A percentile compares a stretch with the other conserved stretches of the same genome.
These are phyloP conservation scores for Tribolium madens DNA, from an alignment of 1,140 invertebrate species.

Conservation along the genomic window DNA sequence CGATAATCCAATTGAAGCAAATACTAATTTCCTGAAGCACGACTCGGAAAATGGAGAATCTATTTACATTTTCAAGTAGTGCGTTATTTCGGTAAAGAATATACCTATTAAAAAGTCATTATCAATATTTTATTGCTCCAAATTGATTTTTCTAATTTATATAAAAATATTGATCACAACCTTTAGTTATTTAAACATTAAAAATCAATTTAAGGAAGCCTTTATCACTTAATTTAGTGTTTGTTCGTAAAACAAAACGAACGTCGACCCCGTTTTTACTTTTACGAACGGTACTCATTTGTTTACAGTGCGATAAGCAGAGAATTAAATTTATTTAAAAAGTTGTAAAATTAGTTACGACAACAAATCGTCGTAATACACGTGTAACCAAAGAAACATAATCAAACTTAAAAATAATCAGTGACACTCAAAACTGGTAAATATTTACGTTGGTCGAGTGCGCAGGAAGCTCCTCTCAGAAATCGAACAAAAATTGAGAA, in stretches of 20 bases:
- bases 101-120: constrained; percentile 20
- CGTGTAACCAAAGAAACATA: constrained; percentile 28
- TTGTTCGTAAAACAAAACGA: constrained; percentile 23
- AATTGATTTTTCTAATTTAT: constrained; percentile 40
- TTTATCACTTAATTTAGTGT: constrained; percentile 37
- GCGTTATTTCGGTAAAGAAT: no score
- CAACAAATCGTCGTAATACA: constrained; percentile 18
- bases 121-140: constrained; percentile 29
- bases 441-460: constrained; percentile 26
- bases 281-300: background rate
- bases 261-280: constrained; percentile 26
- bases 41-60: no score
- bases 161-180: constrained; percentile 31
- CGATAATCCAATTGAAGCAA: background rate
- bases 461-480: constrained; percentile 15
- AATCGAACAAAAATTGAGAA: constrained; percentile 13
- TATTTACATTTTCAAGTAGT: no score
- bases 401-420: constrained; percentile 37
- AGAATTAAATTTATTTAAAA: constrained; percentile 25
- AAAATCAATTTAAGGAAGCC: constrained; percentile 42
- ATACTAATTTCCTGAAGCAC: background rate
- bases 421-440: constrained; percentile 6
- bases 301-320: constrained; percentile 10
- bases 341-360: constrained; percentile 12
- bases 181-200: constrained; percentile 46